These are phyloP conservation scores for Martes martes DNA, from an alignment of 2,113 vertebrate species.

Conservation along the genomic window DNA sequence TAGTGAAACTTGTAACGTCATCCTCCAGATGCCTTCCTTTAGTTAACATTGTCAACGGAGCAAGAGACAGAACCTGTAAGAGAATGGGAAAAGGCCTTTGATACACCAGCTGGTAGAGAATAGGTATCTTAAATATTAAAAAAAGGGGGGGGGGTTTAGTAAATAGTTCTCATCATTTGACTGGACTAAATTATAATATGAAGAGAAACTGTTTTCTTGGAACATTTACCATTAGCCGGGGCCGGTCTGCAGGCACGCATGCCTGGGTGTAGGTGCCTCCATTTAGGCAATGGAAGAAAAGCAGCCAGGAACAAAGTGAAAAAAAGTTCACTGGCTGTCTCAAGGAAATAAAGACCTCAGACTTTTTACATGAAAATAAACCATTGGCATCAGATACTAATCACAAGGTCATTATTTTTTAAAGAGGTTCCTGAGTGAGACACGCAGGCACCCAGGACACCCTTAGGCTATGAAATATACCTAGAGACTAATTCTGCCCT, in stretches of 20 bases:
- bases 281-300: neutral
- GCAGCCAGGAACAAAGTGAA: constrained; percentile 41
- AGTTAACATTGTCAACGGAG: neutral
- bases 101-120: neutral
- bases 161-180: neutral
- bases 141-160: neutral
- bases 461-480: neutral
- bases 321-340: constrained; percentile 43
- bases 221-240: neutral
- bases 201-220: neutral
- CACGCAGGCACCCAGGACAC: neutral
- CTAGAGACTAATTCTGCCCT: constrained; percentile 40
- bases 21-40: neutral
- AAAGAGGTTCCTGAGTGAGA: constrained; percentile 32
- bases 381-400: constrained; percentile 62
- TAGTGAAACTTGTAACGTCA: neutral
- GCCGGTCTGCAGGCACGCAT: fast-evolving
- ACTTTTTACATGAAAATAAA: constrained; percentile 51
- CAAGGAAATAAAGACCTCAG: constrained; percentile 63
- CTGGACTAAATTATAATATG: neutral
- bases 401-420: constrained; percentile 61
- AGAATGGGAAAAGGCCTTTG: neutral
- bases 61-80: neutral
- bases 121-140: neutral
- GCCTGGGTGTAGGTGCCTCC: fast-evolving